Evolutionary conservation across 2,113 vertebrate species (phyloP), one percentile per base, ranked within the genome.

Genomic region (Neopipo cinnamomea): DNA sequence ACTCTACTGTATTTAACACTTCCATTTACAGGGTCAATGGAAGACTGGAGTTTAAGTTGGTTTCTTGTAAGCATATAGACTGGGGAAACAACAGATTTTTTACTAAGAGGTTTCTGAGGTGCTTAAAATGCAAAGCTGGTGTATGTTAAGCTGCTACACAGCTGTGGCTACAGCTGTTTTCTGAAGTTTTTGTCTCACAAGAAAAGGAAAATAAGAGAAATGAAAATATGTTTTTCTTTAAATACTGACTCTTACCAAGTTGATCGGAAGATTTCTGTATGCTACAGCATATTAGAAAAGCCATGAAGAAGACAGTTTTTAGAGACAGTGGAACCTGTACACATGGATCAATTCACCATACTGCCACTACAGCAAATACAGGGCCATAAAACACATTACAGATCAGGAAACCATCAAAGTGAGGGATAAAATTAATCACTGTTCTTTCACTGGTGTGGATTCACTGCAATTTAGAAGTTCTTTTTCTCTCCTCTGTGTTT

Each of bases 311-410:
- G 73, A 92, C 37, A 41, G 33, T 50, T 93, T 92, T 85, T 73
- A 85, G 70, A 93, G 67, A 68, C 23, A 81, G 58, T 91, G 70
- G 91, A 95, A 93, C 74, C 37, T 82, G 56, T 56, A 80, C 73
- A 79, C 2, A 3, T 55, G 84, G 87, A 96, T 92, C 84, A 88
- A 92, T 95, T 96, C 67, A 65, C 78, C 73, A 23, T 42, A 83
- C 49, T 84, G 74, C 81, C 75, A 53, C 55, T 85, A 42, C 63
- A 94, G 81, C 84, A 95, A 94, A 81, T 71, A 83, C 39, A 46
- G 55, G 72, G 81, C 67, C 47, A 91, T 93, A 91, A 96, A 95
- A 73, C 70, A 72, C 50, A n/a, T 52, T 74, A 53, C 68, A 78
- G 61, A 88, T 89, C 92, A 86, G 56, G 72, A 94, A 94, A 62